phyloP scores from a whole-genome alignment of 1,140 invertebrate genomes.

The Caenorhabditis briggsae region DNA sequence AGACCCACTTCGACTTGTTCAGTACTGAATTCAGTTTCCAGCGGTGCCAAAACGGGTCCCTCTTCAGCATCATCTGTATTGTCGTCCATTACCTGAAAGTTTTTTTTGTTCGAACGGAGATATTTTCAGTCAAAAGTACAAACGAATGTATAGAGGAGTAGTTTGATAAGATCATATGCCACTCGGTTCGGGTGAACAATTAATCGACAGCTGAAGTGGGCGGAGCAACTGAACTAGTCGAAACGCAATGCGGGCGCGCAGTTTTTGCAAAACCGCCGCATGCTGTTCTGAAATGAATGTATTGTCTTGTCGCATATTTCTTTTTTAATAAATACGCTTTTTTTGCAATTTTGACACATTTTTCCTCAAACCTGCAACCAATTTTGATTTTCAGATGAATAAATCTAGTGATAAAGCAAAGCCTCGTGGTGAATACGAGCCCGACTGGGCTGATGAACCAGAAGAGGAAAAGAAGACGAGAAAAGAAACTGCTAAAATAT shows the following conservation, averaged over 20 bases:
- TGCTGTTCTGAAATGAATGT: neutral
- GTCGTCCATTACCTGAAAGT: neutral
- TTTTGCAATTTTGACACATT: neutral
- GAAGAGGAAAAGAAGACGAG: conserved; percentile 49
- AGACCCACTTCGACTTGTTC: too few species aligned
- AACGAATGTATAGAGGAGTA: too few species aligned
- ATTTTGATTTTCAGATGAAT: conserved; percentile 36
- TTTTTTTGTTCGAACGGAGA: too few species aligned
- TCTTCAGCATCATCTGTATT: neutral
- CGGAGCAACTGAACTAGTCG: neutral
- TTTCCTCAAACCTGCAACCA: neutral
- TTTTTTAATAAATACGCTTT: neutral
- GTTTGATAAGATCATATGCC: too few species aligned
- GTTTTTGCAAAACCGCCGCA: neutral
- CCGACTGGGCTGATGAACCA: conserved; percentile 57
- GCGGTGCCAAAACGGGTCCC: neutral
- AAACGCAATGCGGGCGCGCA: neutral
- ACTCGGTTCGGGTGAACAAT: neutral
- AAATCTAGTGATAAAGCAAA: conserved; percentile 29
- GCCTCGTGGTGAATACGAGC: conserved; percentile 41
- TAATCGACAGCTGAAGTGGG: conserved; percentile 7
- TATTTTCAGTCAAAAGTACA: too few species aligned
- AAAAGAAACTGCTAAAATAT: conserved; percentile 56
- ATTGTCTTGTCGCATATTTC: neutral
- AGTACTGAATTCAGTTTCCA: too few species aligned